Base-by-base conservation (phyloP, 2,797 vertebrate species). In the Acipenser ruthenus region DNA sequence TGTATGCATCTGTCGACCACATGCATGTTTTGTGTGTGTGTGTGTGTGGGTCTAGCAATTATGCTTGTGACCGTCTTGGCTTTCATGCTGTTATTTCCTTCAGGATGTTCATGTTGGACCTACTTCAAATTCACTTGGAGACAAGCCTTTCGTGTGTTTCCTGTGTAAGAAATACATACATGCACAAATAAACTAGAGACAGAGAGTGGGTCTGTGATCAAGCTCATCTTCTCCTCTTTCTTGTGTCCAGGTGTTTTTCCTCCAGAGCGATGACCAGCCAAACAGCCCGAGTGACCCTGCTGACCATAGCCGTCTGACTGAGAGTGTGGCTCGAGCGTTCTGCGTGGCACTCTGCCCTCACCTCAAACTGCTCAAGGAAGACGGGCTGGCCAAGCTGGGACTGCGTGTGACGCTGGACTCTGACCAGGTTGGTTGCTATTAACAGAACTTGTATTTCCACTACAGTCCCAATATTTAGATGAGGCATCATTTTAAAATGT, bases 331-430 rank as follows among this genome's bases (percentile, higher is more conserved):
- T 9, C 88, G 94, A 78, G 94, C 96, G 5, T 99, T 99, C 83
- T 98, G 95, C 71, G 77, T 93, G 73, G 96, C 95, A 1, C 91
- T 99, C 10, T 95, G 93, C 77, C 95, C 97, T 13, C 95, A 97
- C 66, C 89, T 99, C 55, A 98, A 99, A 75, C 82, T 98, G 76
- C 80, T 99, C 67, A 98, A 98, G 76, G 97, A 99, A 86, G 97
- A 99, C 13, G 96, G 96, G 69, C 95, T 95, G 93, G 96, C 95
- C 55, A 95, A 97, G 61, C 87, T 99, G 67, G 95, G 95, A 0
- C 87, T 99, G 50, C 88, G 97, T 23, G 94, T 99, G 73, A 97
- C 95, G 0, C 89, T 99, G 52, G 94, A 97, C 85, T 92, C 95
- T 0, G 97, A 99, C 76, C 96, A 99, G 90, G 97, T 98, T 37